A percentile compares a stretch with the other conserved stretches of the same genome.
Conservation (phyloP, 2,113 vertebrate genomes). For the Antennarius striatus region DNA sequence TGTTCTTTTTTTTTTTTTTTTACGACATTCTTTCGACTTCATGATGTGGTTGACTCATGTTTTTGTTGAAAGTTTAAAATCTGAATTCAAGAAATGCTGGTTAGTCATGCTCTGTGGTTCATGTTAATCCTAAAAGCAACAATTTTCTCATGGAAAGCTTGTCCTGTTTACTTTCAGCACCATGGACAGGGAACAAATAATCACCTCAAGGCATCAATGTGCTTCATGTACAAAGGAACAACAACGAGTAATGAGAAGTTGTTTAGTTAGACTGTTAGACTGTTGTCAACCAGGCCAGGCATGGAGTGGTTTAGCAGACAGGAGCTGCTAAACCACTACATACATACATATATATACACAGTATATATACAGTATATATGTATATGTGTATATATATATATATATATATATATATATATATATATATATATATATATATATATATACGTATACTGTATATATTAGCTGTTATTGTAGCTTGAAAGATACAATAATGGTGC, state of each 20-base stretch:
- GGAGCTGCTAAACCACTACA: too few relatives aligned
- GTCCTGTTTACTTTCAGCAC: slow-evolving; percentile 56
- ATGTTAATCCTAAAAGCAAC: not conserved
- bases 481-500: slow-evolving; percentile 34
- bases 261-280: slow-evolving; percentile 13
- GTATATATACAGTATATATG: too few relatives aligned
- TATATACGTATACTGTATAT: too few relatives aligned
- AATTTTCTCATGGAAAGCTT: not conserved
- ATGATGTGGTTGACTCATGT: slow-evolving; percentile 46
- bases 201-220: slow-evolving; percentile 10
- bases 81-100: not conserved
- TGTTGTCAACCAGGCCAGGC: not conserved
- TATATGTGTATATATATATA: too few relatives aligned
- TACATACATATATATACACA: too few relatives aligned
- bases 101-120: not conserved
- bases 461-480: slow-evolving; percentile 8
- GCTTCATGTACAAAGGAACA: not conserved
- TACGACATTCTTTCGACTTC: slow-evolving; percentile 16
- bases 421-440: too few relatives aligned
- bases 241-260: slow-evolving; percentile 6
- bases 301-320: not conserved
- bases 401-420: too few relatives aligned
- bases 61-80: slow-evolving; percentile 25
- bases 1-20: slow-evolving; percentile 37
- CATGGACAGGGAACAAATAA: slow-evolving; percentile 47